A percentile compares a stretch with the other conserved stretches of the same genome.
phyloP scores from a whole-genome alignment of 2,888 invertebrate genomes.

The Tuberolachnus salignus region DNA sequence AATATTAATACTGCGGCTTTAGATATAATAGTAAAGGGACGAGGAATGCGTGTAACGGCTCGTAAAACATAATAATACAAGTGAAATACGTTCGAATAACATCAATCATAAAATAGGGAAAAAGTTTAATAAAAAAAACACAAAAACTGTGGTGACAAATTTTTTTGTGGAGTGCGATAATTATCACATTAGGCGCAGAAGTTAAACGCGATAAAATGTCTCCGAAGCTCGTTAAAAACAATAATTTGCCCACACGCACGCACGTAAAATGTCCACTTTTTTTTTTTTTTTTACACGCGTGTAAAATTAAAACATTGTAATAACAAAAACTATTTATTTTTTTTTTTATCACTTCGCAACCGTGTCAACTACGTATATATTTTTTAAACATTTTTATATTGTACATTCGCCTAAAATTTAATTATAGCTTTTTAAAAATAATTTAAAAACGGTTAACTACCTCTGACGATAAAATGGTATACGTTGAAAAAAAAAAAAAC shows the following conservation, averaged over 20 bases:
- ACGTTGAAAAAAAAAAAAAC: background rate
- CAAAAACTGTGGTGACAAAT: too few relatives aligned
- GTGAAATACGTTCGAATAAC: too few relatives aligned
- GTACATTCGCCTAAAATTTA: too few relatives aligned
- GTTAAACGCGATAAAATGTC: background rate
- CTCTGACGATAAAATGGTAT: too few relatives aligned
- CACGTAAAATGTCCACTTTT: background rate
- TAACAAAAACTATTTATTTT: background rate
- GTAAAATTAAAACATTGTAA: background rate
- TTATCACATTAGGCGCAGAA: background rate
- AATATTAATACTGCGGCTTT: too few relatives aligned
- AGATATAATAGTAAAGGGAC: too few relatives aligned
- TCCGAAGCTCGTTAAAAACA: conserved; percentile 10
- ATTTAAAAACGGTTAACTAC: background rate
- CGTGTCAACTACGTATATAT: background rate
- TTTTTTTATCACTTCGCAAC: background rate
- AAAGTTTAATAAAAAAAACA: too few relatives aligned
- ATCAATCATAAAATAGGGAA: too few relatives aligned
- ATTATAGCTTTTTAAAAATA: conserved; percentile 13
- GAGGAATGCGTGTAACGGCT: too few relatives aligned
- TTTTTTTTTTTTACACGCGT: background rate
- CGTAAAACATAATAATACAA: too few relatives aligned
- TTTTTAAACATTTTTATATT: too few relatives aligned
- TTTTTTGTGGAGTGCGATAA: conserved; percentile 1
- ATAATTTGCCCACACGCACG: background rate